Evolutionary conservation across 1,140 invertebrate genomes (phyloP), one percentile per base, ranked within the genome.

Genomic region (Neelides sp.): DNA sequence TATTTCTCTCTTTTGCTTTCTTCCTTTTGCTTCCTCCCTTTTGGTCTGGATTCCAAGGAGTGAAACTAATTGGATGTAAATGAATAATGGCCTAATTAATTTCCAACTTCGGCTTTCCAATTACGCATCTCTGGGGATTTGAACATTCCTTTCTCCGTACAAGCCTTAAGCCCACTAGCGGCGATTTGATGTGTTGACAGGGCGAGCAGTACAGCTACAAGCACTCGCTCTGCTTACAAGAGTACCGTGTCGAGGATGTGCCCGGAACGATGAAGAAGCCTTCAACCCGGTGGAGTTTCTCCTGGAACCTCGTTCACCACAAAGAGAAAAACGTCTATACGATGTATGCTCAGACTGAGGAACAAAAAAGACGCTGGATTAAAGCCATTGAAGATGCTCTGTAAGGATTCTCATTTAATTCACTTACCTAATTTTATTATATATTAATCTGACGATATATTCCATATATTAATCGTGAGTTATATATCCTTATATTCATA

Each of bases 141-240:
- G n/a, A n/a, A n/a, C n/a, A n/a, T n/a, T n/a, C n/a, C n/a, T n/a
- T n/a, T n/a, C n/a, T n/a, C n/a, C n/a, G n/a, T n/a, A 51, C 47
- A 28, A n/a, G n/a, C n/a, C n/a, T n/a, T n/a, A n/a, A n/a, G n/a
- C n/a, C n/a, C n/a, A n/a, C n/a, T n/a, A n/a, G n/a, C n/a, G n/a
- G n/a, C n/a, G n/a, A n/a, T n/a, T n/a, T 52, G 19, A 48, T 41
- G 36, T 37, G 36, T 56, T 67, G 69, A 39, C 65, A 85, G 81
- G 84, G 89, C 51, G 89, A 93, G 64, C 85, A 91, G 62, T 96
- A 93, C 68, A 86, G 81, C 63, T 95, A 81, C 70, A 83, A 90
- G 52, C 82, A 88, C 63, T 85, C 82, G 13, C 73, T 96, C 30
- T 76, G 80, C 47, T 71, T 97, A 39, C 76, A 79, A 43, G 83